Conservation (phyloP, 2,888 invertebrate species). For the Cephus pygmeus region DNA sequence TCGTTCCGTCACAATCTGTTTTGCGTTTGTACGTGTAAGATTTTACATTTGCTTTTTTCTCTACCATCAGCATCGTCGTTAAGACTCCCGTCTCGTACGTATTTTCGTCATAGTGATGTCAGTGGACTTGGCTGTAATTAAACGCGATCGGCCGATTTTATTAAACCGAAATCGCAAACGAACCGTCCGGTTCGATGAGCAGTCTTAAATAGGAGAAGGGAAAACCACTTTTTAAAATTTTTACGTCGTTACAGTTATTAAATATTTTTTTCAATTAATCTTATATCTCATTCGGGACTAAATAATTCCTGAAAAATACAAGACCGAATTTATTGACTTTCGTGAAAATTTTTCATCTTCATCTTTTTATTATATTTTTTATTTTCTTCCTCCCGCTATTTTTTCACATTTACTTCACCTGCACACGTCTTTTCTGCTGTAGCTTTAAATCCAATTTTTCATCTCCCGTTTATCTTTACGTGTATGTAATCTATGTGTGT, state of each 20-base stretch:
- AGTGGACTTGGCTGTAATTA: conserved; percentile 33
- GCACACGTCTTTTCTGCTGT: too few relatives aligned
- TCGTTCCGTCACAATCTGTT: neutral
- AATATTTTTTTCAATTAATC: too few relatives aligned
- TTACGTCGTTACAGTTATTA: too few relatives aligned
- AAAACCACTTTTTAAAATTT: conserved; percentile 12
- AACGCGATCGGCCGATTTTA: neutral
- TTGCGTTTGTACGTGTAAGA: neutral
- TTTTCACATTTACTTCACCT: too few relatives aligned
- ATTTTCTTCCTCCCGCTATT: too few relatives aligned
- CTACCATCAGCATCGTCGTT: neutral
- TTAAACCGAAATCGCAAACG: neutral
- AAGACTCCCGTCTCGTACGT: neutral
- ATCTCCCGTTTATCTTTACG: neutral
- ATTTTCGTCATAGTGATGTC: neutral
- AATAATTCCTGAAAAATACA: conserved; percentile 11
- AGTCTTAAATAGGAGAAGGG: conserved; percentile 33
- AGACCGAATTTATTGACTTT: neutral
- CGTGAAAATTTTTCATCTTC: too few relatives aligned
- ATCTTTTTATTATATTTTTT: too few relatives aligned
- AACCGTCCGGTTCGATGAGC: conserved; percentile 28
- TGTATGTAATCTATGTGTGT: neutral
- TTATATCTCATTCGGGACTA: too few relatives aligned
- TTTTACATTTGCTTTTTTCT: neutral
- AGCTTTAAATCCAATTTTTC: neutral